Evolutionary conservation across 2,888 invertebrate species (phyloP), one percentile per base, ranked within the genome.

Genomic region (Tetragnatha montana): DNA sequence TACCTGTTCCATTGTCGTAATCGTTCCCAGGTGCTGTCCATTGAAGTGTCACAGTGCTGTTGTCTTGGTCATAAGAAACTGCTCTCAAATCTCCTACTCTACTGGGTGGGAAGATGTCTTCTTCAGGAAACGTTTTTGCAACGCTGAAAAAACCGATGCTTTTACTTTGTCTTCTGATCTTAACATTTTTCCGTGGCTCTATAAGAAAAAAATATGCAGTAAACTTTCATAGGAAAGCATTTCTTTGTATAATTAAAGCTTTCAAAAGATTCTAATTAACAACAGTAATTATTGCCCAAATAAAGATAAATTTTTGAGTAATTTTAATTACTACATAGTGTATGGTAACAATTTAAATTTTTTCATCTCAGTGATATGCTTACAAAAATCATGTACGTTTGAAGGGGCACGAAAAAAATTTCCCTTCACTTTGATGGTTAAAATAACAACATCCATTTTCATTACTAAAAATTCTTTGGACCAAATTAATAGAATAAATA

Each of bases 21-120:
- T 91, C n/a, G 69, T 88, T 60, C 68, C 91, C 91, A 14, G 91
- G 91, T 35, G 91, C 88, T 1, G 91, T 91, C 91, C 91, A 91
- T 51, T 85, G 81, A 12, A 91, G 71, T 10, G 60, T 71, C 3
- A 78, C 88, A 19, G 81, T 85, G 21, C 68, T 86, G 74, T 81
- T 82, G 8, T 51, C 70, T 47, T 69, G 71, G 19, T 85, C 73
- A 19, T 86, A 47, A 0, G 84, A 75, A 47, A 74, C 12, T n/a
- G 88, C 81, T 22, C 68, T 85, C 51, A 91, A 70, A 49, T 91
- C 91, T 22, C 50, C 70, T 0, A 91, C 51, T 74, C 88, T n/a
- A 17, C 86, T 91, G 4, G 91, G 91, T 1, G 91, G 91, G 0
- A 80, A 50, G 14, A 82, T 88, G 68, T 91, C 91, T 7, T 22